These are phyloP conservation scores for Noctua janthe DNA, from an alignment of 2,888 invertebrate genomes.

Conservation along the genomic window DNA sequence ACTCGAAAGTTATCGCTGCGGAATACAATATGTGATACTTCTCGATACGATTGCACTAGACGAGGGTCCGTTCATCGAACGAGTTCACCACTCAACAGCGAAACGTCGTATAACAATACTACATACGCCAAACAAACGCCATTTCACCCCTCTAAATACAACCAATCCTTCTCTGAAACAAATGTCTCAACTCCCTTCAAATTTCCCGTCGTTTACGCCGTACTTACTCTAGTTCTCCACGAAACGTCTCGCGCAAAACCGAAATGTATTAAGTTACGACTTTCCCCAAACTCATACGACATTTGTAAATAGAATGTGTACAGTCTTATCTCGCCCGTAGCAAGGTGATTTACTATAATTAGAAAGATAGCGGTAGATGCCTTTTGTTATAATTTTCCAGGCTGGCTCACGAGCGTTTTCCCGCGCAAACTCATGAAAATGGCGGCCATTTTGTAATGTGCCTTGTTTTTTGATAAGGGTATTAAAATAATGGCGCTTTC, in stretches of 20 bases:
- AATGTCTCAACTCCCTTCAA: conserved; percentile 75
- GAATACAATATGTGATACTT: conserved; percentile 80
- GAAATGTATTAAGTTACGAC: conserved; percentile 80
- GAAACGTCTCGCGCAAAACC: conserved; percentile 75
- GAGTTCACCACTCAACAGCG: conserved; percentile 74
- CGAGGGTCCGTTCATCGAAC: conserved; percentile 88
- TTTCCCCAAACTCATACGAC: conserved; percentile 79
- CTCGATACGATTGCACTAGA: conserved; percentile 83
- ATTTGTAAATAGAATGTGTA: conserved; percentile 79
- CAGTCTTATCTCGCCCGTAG: conserved; percentile 89
- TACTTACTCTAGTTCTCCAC: conserved; percentile 67
- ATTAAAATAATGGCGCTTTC: conserved; percentile 88
- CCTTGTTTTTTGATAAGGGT: conserved; percentile 91
- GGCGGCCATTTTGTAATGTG: conserved; percentile 90
- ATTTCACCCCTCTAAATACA: conserved; percentile 73
- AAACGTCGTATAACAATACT: conserved; percentile 79
- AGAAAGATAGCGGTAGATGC: conserved; percentile 91
- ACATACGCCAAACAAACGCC: conserved; percentile 72
- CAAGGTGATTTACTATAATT: conserved; percentile 91
- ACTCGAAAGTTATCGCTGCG: conserved; percentile 66
- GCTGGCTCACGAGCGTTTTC: conserved; percentile 88
- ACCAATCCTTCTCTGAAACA: conserved; percentile 70
- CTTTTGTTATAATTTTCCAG: conserved; percentile 91
- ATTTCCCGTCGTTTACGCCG: conserved; percentile 72
- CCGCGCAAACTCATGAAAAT: conserved; percentile 89